phyloP scores from a whole-genome alignment of 2,888 invertebrate species.

The Leptopilina drosophilae region DNA sequence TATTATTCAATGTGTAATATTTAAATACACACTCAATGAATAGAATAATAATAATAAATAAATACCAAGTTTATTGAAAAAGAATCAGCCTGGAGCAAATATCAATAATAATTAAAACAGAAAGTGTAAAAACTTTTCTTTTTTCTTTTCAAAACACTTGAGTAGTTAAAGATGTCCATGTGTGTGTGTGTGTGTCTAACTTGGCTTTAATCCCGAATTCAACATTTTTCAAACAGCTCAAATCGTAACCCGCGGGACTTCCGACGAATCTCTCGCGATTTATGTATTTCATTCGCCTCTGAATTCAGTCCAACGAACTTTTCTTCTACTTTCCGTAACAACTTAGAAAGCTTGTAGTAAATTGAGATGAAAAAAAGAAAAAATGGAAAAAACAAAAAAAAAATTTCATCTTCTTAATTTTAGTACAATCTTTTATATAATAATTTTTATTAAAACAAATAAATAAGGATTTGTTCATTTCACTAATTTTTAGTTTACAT shows the following conservation, averaged over 20 bases:
- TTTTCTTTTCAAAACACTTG: neutral
- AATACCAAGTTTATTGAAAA: too few relatives aligned
- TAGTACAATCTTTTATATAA: too few relatives aligned
- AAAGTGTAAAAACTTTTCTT: neutral
- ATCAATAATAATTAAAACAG: neutral
- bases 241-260: conserved; percentile 27
- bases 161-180: neutral
- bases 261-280: conserved; percentile 27
- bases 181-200: neutral
- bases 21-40: too few relatives aligned
- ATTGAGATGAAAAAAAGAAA: neutral
- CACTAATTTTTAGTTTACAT: too few relatives aligned
- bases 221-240: conserved; percentile 22
- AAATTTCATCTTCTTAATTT: neutral
- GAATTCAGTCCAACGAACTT: conserved; percentile 23
- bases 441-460: too few relatives aligned
- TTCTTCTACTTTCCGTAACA: neutral
- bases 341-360: conserved; percentile 4
- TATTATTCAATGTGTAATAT: too few relatives aligned
- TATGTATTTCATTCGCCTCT: conserved; percentile 16
- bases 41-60: too few relatives aligned
- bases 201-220: conserved; percentile 28
- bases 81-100: neutral
- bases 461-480: too few relatives aligned
- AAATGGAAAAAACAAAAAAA: neutral